Base-by-base conservation (phyloP, 2,888 invertebrate genomes). In the Lycophotia porphyrea region DNA sequence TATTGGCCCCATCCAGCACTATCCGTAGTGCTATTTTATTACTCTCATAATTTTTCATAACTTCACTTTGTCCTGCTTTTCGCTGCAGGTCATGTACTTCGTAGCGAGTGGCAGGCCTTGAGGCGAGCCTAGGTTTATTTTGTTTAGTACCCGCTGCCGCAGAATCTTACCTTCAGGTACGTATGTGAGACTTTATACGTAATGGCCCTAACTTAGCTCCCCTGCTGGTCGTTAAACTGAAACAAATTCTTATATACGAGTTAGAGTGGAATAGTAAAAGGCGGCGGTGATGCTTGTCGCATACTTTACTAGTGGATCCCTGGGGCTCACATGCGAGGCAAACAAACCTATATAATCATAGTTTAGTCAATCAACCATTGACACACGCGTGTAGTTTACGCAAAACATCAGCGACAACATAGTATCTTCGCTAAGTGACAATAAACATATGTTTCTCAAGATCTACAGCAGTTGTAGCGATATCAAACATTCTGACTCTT, bases 221-320 rank as follows among this genome's bases (percentile, higher is more conserved):
- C 80, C 49, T 9, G 80, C 42, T 72, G 64, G 72, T 72, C 61
- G 78, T 80, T 80, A 80, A 67, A 64, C 55, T 73, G 73, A 58
- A 72, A 84, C 64, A 82, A 83, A 82, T 79, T 80, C 83, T 74
- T 80, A 60, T 78, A 71, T 71, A 78, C 80, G 82, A 74, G 75
- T 78, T 61, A 80, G 64, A 83, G 52, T 79, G n/a, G 49, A 71
- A 83, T 60, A 78, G 79, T 83, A 78, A 79, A 80, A 82, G 34
- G 78, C 52, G 49, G 64, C n/a, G 60, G 61, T 71, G 71, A 63
- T 66, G 34, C 49, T 81, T 61, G 66, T 76, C 81, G 36, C 76
- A 47, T 60, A 66, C 24, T 61, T 44, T 52, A 52, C 52, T 67
- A 78, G 76, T 76, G 52, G 39, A n/a, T 76, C 76, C 61, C 82